Base-by-base conservation (phyloP, 2,888 invertebrate genomes). In the Augiades crinisus region DNA sequence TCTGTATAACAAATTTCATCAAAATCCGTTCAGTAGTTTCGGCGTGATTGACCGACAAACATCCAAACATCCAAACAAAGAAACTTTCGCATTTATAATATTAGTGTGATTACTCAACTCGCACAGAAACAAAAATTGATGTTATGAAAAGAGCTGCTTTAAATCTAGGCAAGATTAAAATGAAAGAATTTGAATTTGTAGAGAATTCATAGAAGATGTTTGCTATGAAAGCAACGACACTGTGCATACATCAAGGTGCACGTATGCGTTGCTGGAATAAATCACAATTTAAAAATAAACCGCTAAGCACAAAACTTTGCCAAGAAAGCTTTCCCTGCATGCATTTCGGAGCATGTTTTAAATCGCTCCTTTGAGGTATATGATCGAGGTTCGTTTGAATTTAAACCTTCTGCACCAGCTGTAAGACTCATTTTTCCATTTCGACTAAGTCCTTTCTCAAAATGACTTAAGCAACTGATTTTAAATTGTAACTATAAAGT, bases 241-340 rank as follows among this genome's bases (percentile, higher is more conserved):
- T 38, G 12, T 40, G 47, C 47, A 47, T 49, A 41, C 34, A 49
- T 49, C 24, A 24, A 40, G 17, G 36, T 30, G 21, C 43, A 43
- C 50, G 36, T 50, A 43, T 50, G 43, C 58, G 60, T 62, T 57
- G 55, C 59, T 55, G 51, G 57, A 63, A 79, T 82, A 81, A 78
- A 82, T 83, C 76, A 75, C 75, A 74, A 79, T 82, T 83, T 78
- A 76, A 81, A 84, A 82, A 78, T 78, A 81, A 78, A 80, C 75
- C 69, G 65, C 71, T 72, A 70, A 76, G 73, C 76, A 75, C 72
- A 69, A 78, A 78, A 74, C 74, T 73, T 65, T 76, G 78, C 81
- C 81, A 81, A 81, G 82, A 80, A 81, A 81, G 80, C 83, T 82
- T 81, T 81, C 81, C 76, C 78, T 78, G 72, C 79, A 68, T 80